Evolutionary conservation across 37 sponge, comb jelly and placozoan species (phyloP).

Genomic region (Bolinopsis microptera): DNA sequence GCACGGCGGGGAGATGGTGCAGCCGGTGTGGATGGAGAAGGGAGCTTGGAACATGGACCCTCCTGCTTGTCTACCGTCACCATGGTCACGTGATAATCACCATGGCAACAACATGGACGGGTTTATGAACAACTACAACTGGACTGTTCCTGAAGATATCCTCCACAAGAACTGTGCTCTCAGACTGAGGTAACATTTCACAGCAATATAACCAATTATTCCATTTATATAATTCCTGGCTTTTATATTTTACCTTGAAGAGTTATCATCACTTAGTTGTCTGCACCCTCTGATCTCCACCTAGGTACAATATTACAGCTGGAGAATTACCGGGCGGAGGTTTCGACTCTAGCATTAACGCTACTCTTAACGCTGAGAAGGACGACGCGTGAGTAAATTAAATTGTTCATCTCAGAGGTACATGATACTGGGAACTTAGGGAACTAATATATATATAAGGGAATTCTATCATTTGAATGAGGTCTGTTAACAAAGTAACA

Average conservation of each 20-base stretch:
- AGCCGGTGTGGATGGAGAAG: slow-evolving; percentile 20
- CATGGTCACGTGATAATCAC: slow-evolving; percentile 95
- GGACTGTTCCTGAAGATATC: slow-evolving; percentile 91
- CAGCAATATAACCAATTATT: no score
- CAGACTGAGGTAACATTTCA: slow-evolving; percentile 70
- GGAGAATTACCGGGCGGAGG: slow-evolving; percentile 4
- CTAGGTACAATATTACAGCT: slow-evolving; percentile 50
- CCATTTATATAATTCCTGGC: neutral
- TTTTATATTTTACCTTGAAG: neutral
- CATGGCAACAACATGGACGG: slow-evolving; percentile 91
- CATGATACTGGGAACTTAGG: no score
- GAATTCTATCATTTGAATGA: no score
- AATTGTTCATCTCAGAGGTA: no score
- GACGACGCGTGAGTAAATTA: slow-evolving; percentile 24
- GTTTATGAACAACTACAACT: slow-evolving; percentile 87
- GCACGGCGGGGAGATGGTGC: slow-evolving; percentile 25
- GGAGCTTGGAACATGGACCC: neutral
- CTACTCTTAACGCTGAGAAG: neutral
- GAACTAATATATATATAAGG: no score
- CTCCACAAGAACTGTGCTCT: slow-evolving; percentile 85
- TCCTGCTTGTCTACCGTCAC: slow-evolving; percentile 83
- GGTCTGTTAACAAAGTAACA: no score
- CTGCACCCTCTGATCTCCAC: neutral
- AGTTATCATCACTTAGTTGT: neutral
- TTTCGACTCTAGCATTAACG: neutral